Percentiles rank a stretch among this genome's conserved stretches.
These are phyloP conservation scores for Pedetes capensis DNA, from an alignment of 2,113 vertebrate species.

Conservation along the genomic window DNA sequence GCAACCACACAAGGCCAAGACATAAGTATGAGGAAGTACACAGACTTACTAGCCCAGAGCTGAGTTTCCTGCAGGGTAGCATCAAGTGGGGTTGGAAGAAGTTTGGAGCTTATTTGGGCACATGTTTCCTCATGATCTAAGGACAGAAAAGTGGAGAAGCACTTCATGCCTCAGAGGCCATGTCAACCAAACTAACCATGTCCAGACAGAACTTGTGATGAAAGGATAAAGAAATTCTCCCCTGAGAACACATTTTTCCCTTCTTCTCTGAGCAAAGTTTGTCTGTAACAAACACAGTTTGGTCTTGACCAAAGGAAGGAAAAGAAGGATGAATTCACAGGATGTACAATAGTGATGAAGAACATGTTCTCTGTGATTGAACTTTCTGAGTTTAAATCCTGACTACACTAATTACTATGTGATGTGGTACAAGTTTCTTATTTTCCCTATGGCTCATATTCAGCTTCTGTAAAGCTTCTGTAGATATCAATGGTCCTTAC, in stretches of 20 bases:
- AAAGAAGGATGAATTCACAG: neutral
- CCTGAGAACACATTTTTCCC: neutral
- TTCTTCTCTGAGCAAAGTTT: constrained; percentile 30
- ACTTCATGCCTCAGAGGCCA: neutral
- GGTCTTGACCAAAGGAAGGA: neutral
- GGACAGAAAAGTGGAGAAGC: neutral
- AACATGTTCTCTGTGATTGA: neutral
- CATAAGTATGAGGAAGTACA: neutral
- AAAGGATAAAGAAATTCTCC: neutral
- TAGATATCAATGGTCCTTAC: neutral
- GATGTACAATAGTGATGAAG: neutral
- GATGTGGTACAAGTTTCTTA: neutral
- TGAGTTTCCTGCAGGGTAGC: neutral
- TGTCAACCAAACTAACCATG: neutral
- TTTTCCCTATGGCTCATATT: neutral
- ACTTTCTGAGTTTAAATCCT: neutral
- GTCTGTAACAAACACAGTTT: neutral
- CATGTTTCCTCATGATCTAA: neutral
- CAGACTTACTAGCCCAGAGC: neutral
- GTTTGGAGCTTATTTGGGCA: neutral
- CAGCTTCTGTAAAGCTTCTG: neutral
- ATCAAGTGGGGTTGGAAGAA: neutral
- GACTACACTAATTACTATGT: neutral
- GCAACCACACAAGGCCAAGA: neutral
- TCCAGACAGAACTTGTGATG: neutral